These are phyloP conservation scores for Neotoma lepida DNA, from an alignment of 2,113 vertebrate species.

Conservation along the genomic window DNA sequence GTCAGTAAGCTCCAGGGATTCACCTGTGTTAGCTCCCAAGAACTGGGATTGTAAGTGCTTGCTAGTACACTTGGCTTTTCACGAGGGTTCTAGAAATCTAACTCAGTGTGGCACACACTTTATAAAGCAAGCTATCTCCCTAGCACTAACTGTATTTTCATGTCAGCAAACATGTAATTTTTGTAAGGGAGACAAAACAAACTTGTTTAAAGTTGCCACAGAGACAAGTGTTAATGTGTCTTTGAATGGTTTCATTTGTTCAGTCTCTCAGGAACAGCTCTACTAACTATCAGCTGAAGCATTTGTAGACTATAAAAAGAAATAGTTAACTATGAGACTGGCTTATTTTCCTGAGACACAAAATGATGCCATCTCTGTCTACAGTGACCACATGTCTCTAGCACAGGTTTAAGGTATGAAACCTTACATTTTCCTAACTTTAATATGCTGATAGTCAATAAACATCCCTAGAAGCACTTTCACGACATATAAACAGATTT, in stretches of 20 bases:
- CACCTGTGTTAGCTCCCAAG: too few species aligned
- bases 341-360: not conserved
- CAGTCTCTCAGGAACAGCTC: not conserved
- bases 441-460: slow-evolving; percentile 68
- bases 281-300: not conserved
- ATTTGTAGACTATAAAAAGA: slow-evolving; percentile 5
- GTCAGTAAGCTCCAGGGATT: not conserved
- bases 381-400: not conserved
- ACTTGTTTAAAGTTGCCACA: not conserved
- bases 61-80: not conserved
- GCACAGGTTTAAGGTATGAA: not conserved
- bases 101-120: not conserved
- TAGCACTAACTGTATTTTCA: slow-evolving; percentile 1
- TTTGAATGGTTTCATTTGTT: not conserved
- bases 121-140: not conserved
- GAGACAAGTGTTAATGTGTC: slow-evolving; percentile 9
- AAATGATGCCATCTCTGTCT: not conserved
- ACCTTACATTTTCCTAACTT: slow-evolving; percentile 34
- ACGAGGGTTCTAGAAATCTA: not conserved
- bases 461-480: slow-evolving; percentile 76
- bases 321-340: not conserved
- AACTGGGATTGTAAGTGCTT: not conserved
- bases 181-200: slow-evolving; percentile 35
- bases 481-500: slow-evolving; percentile 79
- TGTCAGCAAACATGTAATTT: slow-evolving; percentile 10